A percentile compares a stretch with the other conserved stretches of the same genome.
Evolutionary conservation across 2,888 invertebrate genomes (phyloP).

Genomic region (Glaucopsyche alexis): DNA sequence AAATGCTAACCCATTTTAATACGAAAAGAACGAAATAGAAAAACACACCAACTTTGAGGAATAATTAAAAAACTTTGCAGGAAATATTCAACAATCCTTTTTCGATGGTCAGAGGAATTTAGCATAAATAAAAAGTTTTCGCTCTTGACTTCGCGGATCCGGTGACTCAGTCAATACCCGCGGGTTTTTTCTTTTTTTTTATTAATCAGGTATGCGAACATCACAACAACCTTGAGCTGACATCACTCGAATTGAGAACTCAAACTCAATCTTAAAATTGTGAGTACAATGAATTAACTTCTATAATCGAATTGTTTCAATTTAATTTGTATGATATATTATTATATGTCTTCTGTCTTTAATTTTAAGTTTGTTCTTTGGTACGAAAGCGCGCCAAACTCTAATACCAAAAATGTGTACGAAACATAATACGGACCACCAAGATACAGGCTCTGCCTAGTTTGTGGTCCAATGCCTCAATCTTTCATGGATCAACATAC

Average conservation of each 20-base stretch:
- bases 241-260: background rate
- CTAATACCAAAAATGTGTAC: too few relatives aligned
- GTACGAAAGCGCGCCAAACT: too few relatives aligned
- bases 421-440: too few relatives aligned
- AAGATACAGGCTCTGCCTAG: too few relatives aligned
- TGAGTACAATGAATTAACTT: too few relatives aligned
- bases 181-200: background rate
- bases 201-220: conserved; percentile 24
- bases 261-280: background rate
- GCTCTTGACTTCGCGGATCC: conserved; percentile 18
- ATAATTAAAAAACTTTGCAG: conserved; percentile 20
- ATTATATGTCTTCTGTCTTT: too few relatives aligned
- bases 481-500: too few relatives aligned
- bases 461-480: too few relatives aligned
- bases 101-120: conserved; percentile 15
- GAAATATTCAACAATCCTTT: conserved; percentile 15
- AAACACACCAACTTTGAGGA: background rate
- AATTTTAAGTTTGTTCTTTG: too few relatives aligned
- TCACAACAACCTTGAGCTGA: conserved; percentile 19
- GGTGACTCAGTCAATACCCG: conserved; percentile 23
- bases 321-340: too few relatives aligned
- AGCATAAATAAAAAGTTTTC: conserved; percentile 25
- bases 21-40: background rate
- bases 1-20: background rate
- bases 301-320: too few relatives aligned